Evolutionary conservation across 2,113 vertebrate genomes (phyloP), one percentile per base, ranked within the genome.

Genomic region (Sprattus sprattus): DNA sequence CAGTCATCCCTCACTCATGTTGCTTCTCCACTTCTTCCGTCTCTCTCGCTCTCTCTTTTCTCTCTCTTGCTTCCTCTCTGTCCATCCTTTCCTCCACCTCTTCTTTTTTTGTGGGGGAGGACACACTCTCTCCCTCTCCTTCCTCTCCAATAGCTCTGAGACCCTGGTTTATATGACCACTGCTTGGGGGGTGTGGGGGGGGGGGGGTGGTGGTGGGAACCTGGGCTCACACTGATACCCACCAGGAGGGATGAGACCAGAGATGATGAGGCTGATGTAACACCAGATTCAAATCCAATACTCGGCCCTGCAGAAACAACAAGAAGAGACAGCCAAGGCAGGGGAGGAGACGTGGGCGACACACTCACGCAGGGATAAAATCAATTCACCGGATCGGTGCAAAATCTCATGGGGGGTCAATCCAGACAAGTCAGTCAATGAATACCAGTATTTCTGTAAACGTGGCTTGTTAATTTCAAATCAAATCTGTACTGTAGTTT

Each of bases 1-100:
- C 81, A 85, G 85, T 88, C 87, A 83, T 86, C 82, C 83, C 28
- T 84, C 67, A 39, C 10, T 84, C 84, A 47, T 64, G 47, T 54
- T 82, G 54, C 83, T 81, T 83, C 50, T 60, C 49, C 39, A 20
- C 50, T n/a, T 20, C 25, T 82, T 52, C n/a, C 10, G 20, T 60
- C 52, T 64, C 57, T 84, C 39, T 46, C 45, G 0, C 54, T 57
- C 54, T 22, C 54, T 57, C 54, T 22, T 39, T n/a, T n/a, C 64
- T 8, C 64, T 71, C 10, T 71, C 25, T 71, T 25, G 32, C 64
- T 32, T 67, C 64, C 64, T 71, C 64, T 11, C 22, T 13, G 11
- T 28, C 11, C 22, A 32, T 28, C n/a, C 64, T 11, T 28, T 3
- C 28, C 64, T 71, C 25, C 7, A 28, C 25, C n/a, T 71, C 60